These are phyloP conservation scores for Zelleria hepariella DNA, from an alignment of 2,888 invertebrate species.

Conservation along the genomic window DNA sequence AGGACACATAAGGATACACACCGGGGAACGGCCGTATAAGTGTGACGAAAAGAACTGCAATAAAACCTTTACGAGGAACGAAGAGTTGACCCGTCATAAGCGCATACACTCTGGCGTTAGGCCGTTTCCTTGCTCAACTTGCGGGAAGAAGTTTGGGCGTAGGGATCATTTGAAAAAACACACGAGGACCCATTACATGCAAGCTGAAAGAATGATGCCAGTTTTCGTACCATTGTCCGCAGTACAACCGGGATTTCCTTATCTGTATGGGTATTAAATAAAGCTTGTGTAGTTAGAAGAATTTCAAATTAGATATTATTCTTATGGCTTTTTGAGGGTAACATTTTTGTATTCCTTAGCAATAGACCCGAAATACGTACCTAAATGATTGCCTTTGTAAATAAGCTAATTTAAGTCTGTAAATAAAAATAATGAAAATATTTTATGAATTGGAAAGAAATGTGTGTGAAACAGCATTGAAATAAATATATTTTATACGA, in stretches of 20 bases:
- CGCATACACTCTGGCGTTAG: conserved; percentile 89
- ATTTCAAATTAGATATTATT: too few relatives aligned
- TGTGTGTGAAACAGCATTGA: neutral
- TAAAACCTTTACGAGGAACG: conserved; percentile 92
- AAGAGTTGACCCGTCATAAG: conserved; percentile 92
- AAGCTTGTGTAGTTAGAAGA: too few relatives aligned
- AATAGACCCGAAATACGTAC: neutral
- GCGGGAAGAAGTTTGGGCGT: conserved; percentile 93
- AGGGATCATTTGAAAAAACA: conserved; percentile 97
- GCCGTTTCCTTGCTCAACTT: conserved; percentile 88
- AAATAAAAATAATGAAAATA: neutral
- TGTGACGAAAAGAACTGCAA: conserved; percentile 89
- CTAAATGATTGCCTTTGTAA: neutral
- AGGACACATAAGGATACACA: conserved; percentile 92
- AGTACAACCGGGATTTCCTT: conserved; percentile 57
- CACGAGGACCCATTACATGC: conserved; percentile 83
- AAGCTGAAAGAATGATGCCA: conserved; percentile 74
- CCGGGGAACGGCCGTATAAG: conserved; percentile 90
- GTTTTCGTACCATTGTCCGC: conserved; percentile 74
- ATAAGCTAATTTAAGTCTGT: neutral
- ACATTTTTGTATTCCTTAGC: neutral
- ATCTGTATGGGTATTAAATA: conserved; percentile 70
- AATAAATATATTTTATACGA: neutral
- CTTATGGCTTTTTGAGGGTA: neutral
- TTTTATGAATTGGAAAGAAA: neutral